phyloP scores from a whole-genome alignment of 1,140 invertebrate genomes.

The Condylostylus longicornis region DNA sequence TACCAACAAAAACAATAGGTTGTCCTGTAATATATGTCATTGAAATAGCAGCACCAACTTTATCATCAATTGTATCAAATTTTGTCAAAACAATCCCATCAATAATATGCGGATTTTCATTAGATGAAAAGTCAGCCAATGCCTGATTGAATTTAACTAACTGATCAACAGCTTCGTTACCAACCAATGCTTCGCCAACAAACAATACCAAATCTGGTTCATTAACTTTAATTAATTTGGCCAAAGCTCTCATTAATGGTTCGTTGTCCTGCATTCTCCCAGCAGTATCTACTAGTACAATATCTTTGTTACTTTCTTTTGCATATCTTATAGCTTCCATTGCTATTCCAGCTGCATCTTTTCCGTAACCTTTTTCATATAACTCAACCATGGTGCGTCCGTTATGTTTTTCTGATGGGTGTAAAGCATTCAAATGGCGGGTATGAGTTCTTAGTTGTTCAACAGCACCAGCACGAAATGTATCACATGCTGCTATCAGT shows the following conservation, averaged over 20 bases:
- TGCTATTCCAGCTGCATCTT: slow-evolving; percentile 95
- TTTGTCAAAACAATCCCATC: slow-evolving; percentile 97
- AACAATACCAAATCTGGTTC: slow-evolving; percentile 95
- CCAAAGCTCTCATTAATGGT: slow-evolving; percentile 89
- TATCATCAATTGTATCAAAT: slow-evolving; percentile 99
- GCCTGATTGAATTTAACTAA: slow-evolving; percentile 98
- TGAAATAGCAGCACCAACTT: slow-evolving; percentile 97
- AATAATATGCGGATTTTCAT: slow-evolving; percentile 76
- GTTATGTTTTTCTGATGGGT: slow-evolving; percentile 59
- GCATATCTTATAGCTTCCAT: slow-evolving; percentile 90
- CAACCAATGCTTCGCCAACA: slow-evolving; percentile 96
- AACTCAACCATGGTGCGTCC: slow-evolving; percentile 74
- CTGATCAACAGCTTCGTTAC: slow-evolving; percentile 99
- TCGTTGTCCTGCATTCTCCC: slow-evolving; percentile 99
- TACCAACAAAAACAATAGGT: slow-evolving; percentile 98
- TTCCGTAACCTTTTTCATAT: slow-evolving; percentile 97
- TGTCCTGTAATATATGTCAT: slow-evolving; percentile 99
- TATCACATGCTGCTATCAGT: slow-evolving; percentile 97
- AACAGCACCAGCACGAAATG: slow-evolving; percentile 96
- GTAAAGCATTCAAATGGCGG: slow-evolving; percentile 83
- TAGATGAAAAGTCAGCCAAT: slow-evolving; percentile 72
- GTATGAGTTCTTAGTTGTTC: slow-evolving; percentile 95
- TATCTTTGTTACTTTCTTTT: slow-evolving; percentile 65
- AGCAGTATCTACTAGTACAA: slow-evolving; percentile 94
- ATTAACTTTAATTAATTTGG: slow-evolving; percentile 82